Conservation (phyloP, 2,888 invertebrate genomes). For the Cartodere bifasciata region DNA sequence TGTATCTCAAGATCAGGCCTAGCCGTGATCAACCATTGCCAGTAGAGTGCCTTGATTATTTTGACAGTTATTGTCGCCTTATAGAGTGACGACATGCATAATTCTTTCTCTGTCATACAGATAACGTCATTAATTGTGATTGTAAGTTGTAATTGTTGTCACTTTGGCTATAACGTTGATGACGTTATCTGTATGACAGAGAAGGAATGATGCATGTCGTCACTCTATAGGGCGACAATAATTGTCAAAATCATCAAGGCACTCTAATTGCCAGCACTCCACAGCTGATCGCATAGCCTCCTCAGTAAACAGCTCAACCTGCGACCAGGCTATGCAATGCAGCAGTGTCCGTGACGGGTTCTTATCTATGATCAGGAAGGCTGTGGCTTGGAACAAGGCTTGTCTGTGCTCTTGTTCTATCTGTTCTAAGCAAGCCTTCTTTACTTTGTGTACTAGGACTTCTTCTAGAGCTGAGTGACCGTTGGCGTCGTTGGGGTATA, state of each 20-base stretch:
- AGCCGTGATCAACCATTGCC: constrained; percentile 94
- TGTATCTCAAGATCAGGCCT: constrained; percentile 81
- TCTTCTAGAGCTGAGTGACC: constrained; percentile 43
- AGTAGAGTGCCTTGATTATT: no score
- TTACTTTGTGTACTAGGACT: constrained; percentile 47
- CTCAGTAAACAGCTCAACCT: constrained; percentile 82
- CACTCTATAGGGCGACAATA: no score
- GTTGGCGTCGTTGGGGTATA: constrained; percentile 19
- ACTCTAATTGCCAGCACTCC: constrained; percentile 98
- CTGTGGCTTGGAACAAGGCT: constrained; percentile 74
- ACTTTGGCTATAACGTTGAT: no score
- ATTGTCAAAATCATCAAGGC: no score
- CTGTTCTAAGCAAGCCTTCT: constrained; percentile 49
- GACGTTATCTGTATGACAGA: no score
- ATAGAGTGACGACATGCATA: no score
- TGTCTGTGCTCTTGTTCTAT: constrained; percentile 58
- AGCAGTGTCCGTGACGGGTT: constrained; percentile 65
- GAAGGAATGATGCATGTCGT: no score
- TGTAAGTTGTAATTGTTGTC: no score
- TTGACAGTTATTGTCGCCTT: no score
- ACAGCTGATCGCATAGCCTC: constrained; percentile 82
- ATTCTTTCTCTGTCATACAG: no score
- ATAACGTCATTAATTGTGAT: no score
- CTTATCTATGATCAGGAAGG: constrained; percentile 59
- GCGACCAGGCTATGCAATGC: constrained; percentile 58